Percentiles rank a stretch among this genome's conserved stretches.
These are phyloP conservation scores for Stomatorhinus ivindoensis DNA, from an alignment of 2,113 vertebrate genomes.

Conservation along the genomic window DNA sequence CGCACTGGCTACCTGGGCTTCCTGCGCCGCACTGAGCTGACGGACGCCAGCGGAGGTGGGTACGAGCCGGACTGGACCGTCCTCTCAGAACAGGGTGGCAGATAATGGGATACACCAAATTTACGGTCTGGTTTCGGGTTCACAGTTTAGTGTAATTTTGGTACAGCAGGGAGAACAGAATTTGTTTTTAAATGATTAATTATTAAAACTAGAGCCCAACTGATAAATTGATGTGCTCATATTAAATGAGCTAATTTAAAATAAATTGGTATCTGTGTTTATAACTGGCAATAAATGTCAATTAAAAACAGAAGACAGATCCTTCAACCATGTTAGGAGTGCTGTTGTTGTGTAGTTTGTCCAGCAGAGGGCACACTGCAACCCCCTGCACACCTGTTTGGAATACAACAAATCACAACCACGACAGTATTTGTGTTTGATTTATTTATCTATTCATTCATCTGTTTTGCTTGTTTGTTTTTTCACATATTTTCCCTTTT, in stretches of 20 bases:
- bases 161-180: not conserved
- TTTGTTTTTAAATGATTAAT: not conserved
- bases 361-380: not conserved
- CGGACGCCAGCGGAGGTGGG: conserved; percentile 90
- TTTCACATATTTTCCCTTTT: not conserved
- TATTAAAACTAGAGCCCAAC: not conserved
- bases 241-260: not conserved
- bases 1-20: conserved; percentile 94
- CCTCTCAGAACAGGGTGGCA: not conserved
- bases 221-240: not conserved
- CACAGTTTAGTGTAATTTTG: not conserved
- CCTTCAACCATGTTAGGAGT: not conserved
- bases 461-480: not conserved
- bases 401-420: not conserved
- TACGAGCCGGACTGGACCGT: not conserved
- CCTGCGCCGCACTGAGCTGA: conserved; percentile 90
- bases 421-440: not conserved
- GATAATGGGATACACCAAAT: not conserved
- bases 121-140: not conserved
- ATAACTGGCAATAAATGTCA: not conserved
- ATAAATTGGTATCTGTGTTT: not conserved
- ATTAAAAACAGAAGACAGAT: not conserved
- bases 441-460: not conserved
- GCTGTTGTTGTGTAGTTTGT: not conserved
- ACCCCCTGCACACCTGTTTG: not conserved